These are phyloP conservation scores for Phrynosoma platyrhinos DNA, from an alignment of 2,113 vertebrate genomes.

Conservation along the genomic window DNA sequence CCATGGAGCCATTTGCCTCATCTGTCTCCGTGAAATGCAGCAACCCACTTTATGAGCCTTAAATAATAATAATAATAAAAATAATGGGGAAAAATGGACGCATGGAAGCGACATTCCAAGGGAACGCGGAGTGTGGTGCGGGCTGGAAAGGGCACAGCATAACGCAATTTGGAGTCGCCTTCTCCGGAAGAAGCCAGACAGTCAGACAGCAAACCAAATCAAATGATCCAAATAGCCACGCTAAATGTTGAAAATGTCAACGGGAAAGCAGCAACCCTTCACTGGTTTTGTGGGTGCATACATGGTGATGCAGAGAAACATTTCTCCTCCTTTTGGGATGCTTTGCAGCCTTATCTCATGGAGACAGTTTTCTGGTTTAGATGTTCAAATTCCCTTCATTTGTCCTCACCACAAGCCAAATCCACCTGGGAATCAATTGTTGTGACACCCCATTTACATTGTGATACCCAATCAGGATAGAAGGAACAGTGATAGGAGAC, in stretches of 20 bases:
- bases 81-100: constrained; percentile 41
- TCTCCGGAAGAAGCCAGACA: not conserved
- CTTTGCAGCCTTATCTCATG: too few species aligned
- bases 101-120: not conserved
- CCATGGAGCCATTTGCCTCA: constrained; percentile 73
- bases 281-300: not conserved
- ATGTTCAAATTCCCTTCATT: not conserved
- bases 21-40: constrained; percentile 75
- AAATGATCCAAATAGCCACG: not conserved
- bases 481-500: not conserved
- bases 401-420: not conserved
- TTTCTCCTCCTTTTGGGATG: not conserved
- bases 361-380: too few species aligned
- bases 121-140: constrained; percentile 32
- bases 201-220: not conserved
- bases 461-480: not conserved
- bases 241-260: too few species aligned
- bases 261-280: not conserved
- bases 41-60: constrained; percentile 74
- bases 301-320: not conserved
- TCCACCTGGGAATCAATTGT: not conserved
- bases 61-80: constrained; percentile 77
- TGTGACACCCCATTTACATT: too few species aligned
- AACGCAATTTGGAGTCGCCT: not conserved
- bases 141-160: constrained; percentile 22